These are phyloP conservation scores for Pteropus alecto DNA, from an alignment of 2,113 vertebrate genomes.

Conservation along the genomic window DNA sequence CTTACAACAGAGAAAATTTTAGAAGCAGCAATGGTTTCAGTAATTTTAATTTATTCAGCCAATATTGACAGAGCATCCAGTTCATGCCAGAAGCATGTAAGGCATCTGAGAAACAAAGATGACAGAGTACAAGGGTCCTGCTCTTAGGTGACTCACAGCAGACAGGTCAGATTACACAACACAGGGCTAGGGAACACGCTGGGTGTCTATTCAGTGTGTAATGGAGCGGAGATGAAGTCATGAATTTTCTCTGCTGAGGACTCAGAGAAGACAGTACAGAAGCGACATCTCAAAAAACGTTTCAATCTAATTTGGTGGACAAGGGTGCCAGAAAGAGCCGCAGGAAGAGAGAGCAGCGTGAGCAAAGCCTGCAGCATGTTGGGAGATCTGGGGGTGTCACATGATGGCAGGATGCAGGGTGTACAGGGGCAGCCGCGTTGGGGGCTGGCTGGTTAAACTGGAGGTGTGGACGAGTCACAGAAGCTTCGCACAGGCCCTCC, in stretches of 20 bases:
- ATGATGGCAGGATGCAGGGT: too few relatives aligned
- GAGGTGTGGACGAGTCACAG: rapidly evolving
- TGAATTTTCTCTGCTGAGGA: not conserved
- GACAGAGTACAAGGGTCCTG: not conserved
- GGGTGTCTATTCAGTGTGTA: too few relatives aligned
- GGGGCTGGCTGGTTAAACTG: not conserved
- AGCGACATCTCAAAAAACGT: not conserved
- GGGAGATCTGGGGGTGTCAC: rapidly evolving
- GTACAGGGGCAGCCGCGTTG: rapidly evolving
- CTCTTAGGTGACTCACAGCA: not conserved
- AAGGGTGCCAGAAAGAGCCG: not conserved
- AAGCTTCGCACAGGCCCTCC: not conserved
- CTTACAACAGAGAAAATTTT: not conserved
- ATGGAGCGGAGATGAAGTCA: not conserved
- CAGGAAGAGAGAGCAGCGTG: not conserved
- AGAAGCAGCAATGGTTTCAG: not conserved
- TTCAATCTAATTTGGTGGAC: not conserved
- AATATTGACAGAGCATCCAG: not conserved
- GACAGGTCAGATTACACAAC: not conserved
- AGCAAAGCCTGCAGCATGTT: rapidly evolving
- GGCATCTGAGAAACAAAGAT: not conserved
- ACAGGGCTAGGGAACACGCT: not conserved
- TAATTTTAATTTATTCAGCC: not conserved
- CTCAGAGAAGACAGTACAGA: not conserved
- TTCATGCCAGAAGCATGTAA: not conserved